Base-by-base conservation (phyloP, 2,888 invertebrate genomes). In the Punctoribates punctum region DNA sequence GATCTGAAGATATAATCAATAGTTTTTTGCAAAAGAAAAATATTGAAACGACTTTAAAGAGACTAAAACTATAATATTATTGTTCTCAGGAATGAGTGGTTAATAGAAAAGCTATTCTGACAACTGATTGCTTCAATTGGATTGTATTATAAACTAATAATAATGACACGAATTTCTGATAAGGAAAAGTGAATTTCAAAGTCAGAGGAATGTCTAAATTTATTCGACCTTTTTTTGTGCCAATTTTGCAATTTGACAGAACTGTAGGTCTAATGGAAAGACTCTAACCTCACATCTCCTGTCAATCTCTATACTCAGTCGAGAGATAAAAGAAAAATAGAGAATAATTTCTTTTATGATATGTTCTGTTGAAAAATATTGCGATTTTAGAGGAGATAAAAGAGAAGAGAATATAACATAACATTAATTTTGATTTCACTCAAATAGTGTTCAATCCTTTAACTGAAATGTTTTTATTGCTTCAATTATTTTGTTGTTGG, bases 261-360 rank as follows among this genome's bases (percentile, higher is more conserved):
- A 42, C 42, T 42, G 23, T 57, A 6, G 4, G 57, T 57, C 57
- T 11, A 57, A 57, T 57, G 57, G 25, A 23, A 57, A 11, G 23
- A 3, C 25, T 23, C 25, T 1, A 57, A 25, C 23, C 57, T 11
- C 11, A 23, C 23, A 57, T 57, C 57, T 57, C 11, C 20, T 57
- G 57, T 57, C 57, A 57, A 57, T 57, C 57, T 57, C 23, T 57
- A 13, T 25, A 57, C 57, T 4, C 57, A 57, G 6, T 8, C 23
- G 3, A 51, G 51, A 57, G 57, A 25, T 57, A 57, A 25, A 57
- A 57, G 25, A 25, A 23, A 57, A 57, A 23, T 57, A 57, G 25
- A 57, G 57, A 25, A 57, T 9, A 42, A 57, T 57, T 57, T 57
- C 57, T 57, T 57, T 57, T 57, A 57, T 57, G 57, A 57, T 25